Conservation (phyloP, 2,797 vertebrate species). For the Harpagifer antarcticus region DNA sequence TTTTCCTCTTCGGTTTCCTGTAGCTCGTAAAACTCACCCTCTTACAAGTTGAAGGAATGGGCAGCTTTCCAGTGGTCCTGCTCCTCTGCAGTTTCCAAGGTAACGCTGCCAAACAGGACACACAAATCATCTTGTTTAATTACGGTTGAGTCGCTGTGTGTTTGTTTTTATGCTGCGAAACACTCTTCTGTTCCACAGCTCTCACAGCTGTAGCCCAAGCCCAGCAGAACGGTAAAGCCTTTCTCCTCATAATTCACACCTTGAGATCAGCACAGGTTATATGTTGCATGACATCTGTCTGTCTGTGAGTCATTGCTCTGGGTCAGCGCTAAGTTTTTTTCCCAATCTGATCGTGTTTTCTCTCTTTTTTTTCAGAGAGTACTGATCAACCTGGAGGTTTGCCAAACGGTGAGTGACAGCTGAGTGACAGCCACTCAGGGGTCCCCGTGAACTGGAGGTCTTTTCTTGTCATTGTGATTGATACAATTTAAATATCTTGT, state of each 20-base stretch:
- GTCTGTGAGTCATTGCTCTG: slow-evolving; percentile 50
- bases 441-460: not conserved
- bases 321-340: slow-evolving; percentile 25
- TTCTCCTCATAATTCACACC: slow-evolving; percentile 60
- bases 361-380: slow-evolving; percentile 53
- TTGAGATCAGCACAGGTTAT: slow-evolving; percentile 44
- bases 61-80: slow-evolving; percentile 81
- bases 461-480: not conserved
- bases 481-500: not conserved
- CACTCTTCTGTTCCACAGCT: slow-evolving; percentile 81
- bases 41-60: slow-evolving; percentile 83
- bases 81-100: slow-evolving; percentile 88
- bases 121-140: slow-evolving; percentile 83
- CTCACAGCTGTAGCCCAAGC: slow-evolving; percentile 76
- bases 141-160: slow-evolving; percentile 70
- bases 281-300: slow-evolving; percentile 52
- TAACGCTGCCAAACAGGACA: slow-evolving; percentile 84
- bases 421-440: slow-evolving; percentile 1
- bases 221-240: slow-evolving; percentile 78
- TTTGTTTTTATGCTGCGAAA: slow-evolving; percentile 78
- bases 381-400: slow-evolving; percentile 22
- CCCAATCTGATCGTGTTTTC: slow-evolving; percentile 39
- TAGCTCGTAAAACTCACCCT: slow-evolving; percentile 78
- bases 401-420: slow-evolving; percentile 66
- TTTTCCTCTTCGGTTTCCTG: slow-evolving; percentile 74